Percentiles rank a stretch among this genome's conserved stretches.
Evolutionary conservation across 1,140 invertebrate species (phyloP).

Genomic region (Lethocerus indicus): DNA sequence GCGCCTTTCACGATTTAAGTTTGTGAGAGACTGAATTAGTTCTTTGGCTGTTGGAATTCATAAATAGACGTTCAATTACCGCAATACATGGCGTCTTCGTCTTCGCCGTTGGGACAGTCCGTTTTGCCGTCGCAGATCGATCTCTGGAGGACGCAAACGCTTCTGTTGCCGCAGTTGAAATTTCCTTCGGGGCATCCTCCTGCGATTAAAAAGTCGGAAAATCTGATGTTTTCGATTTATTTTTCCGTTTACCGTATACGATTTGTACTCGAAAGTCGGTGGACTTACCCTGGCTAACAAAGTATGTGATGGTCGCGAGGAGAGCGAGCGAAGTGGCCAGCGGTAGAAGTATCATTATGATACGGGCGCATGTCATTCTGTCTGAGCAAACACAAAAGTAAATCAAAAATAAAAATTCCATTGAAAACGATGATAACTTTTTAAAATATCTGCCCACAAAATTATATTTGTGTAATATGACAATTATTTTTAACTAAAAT

Average conservation of each 20-base stretch:
- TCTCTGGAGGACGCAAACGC: conserved; percentile 46
- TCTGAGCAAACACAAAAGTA: no score
- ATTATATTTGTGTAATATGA: no score
- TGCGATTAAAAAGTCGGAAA: conserved; percentile 4
- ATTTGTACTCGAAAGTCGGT: neutral
- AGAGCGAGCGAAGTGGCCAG: conserved; percentile 4
- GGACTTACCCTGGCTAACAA: conserved; percentile 3
- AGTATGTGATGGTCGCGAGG: conserved; percentile 2
- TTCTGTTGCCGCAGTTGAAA: conserved; percentile 46
- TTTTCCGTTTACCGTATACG: neutral
- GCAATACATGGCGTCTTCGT: conserved; percentile 32
- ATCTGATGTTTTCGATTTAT: neutral
- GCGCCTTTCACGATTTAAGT: no score
- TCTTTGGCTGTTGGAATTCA: no score
- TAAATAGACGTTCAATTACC: no score
- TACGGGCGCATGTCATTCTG: conserved; percentile 1
- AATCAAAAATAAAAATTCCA: no score
- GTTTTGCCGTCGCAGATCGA: conserved; percentile 40
- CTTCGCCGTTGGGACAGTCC: conserved; percentile 50
- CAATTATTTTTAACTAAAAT: no score
- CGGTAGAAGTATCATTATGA: conserved; percentile 3
- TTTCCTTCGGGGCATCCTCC: conserved; percentile 39
- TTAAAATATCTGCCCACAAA: no score
- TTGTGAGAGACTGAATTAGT: no score
- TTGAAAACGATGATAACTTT: no score